Percentiles rank a stretch among this genome's conserved stretches.
phyloP scores from a whole-genome alignment of 2,113 vertebrate genomes.

The Alaudala cheleensis region DNA sequence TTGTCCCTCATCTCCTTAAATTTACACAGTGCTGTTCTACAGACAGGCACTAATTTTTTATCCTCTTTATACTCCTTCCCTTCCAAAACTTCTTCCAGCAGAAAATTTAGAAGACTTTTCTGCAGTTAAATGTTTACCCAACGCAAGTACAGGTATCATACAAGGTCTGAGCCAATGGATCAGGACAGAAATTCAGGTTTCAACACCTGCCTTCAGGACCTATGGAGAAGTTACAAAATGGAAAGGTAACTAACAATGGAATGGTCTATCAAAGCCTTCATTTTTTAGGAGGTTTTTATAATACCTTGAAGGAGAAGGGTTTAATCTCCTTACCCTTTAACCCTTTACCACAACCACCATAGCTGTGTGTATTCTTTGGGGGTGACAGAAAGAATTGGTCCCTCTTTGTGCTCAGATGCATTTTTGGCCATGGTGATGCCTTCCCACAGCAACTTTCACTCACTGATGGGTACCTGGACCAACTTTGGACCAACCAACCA shows the following conservation, averaged over 20 bases:
- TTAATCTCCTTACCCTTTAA: neutral
- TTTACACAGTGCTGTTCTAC: neutral
- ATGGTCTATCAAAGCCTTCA: neutral
- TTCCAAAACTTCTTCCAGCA: neutral
- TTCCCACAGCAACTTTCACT: neutral
- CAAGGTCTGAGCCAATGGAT: neutral
- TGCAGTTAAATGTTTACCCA: neutral
- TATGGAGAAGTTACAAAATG: neutral
- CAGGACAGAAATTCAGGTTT: neutral
- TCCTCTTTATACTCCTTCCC: neutral
- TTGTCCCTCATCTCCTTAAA: neutral
- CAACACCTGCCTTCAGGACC: neutral
- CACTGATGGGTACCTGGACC: accelerated
- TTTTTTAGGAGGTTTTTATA: neutral
- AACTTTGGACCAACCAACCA: neutral
- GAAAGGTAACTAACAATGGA: neutral
- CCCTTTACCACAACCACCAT: neutral
- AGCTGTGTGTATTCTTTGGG: neutral
- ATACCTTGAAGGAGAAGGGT: neutral
- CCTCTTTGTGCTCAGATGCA: neutral
- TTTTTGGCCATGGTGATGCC: neutral
- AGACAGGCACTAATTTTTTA: neutral
- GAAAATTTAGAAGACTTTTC: neutral
- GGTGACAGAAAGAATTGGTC: neutral
- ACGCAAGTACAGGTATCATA: neutral